Evolutionary conservation across 2,797 vertebrate species (phyloP), one percentile per base, ranked within the genome.

Genomic region (Chaetophractus vellerosus): DNA sequence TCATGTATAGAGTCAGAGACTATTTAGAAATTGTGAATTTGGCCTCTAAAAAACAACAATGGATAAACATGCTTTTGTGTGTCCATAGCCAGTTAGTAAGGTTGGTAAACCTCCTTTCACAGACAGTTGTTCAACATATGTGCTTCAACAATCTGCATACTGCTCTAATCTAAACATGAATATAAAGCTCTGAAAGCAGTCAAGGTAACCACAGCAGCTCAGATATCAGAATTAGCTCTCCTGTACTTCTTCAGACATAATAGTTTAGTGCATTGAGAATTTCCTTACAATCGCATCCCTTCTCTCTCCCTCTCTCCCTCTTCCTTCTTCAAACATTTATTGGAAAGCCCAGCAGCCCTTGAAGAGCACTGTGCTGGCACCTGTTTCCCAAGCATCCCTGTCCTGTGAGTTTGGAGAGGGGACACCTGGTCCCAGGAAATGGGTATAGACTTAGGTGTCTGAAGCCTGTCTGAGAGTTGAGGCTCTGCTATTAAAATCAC

Each of bases 401-500:
- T 83, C 18, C 79, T 52, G 6, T 52, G 16, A 75, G 24, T n/a
- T 41, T 41, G 15, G 33, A 75, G 61, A 76, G 21, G 36, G 14
- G 3, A 26, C 31, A 76, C 12, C 12, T 12, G 26, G 24, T 76
- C 57, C 52, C 31, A 48, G 71, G 74, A 76, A 45, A 10, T 28
- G 19, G 80, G 19, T 36, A 14, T 10, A 45, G 55, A 1, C 45
- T 21, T 64, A 61, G 81, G 74, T 82, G 38, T 18, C 79, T n/a
- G 66, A 50, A 66, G 50, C 57, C 61, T 88, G 52, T 82, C 64
- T 72, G 69, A 75, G 50, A 91, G 66, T 48, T n/a, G 48, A 28
- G 63, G 36, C 24, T 94, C 74, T 72, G 64, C 93, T 93, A 59
- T 95, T 96, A 93, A 96, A 94, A 96, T 94, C 96, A 63, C 55